A percentile compares a stretch with the other conserved stretches of the same genome.
phyloP scores from a whole-genome alignment of 2,797 vertebrate species.

The Agapornis canus region DNA sequence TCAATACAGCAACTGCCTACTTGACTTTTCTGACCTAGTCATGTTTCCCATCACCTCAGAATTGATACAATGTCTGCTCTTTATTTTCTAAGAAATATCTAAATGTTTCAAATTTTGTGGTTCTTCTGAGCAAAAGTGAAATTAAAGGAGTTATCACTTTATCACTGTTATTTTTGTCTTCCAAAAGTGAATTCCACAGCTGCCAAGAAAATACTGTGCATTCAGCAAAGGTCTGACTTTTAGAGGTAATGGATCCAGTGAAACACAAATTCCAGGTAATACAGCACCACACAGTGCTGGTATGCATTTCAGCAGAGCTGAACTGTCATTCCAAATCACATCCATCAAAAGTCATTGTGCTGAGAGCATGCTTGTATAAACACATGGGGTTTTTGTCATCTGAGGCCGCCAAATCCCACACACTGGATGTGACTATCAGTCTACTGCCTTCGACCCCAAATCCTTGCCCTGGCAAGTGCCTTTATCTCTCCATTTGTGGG shows the following conservation, averaged over 20 bases:
- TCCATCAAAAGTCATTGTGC: neutral
- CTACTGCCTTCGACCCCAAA: neutral
- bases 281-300: accelerated
- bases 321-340: neutral
- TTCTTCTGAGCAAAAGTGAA: neutral
- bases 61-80: neutral
- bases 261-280: neutral
- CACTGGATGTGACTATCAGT: accelerated
- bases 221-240: neutral
- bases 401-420: neutral
- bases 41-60: neutral
- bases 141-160: neutral
- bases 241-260: neutral
- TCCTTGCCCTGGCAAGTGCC: neutral
- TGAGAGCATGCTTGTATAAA: neutral
- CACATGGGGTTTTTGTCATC: neutral
- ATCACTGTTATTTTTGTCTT: neutral
- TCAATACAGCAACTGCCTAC: neutral
- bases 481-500: neutral
- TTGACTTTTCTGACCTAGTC: neutral
- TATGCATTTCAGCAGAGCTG: neutral
- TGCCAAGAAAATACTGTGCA: neutral
- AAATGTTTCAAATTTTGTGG: neutral
- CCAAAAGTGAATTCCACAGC: neutral
- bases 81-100: neutral